A percentile compares a stretch with the other conserved stretches of the same genome.
phyloP scores from a whole-genome alignment of 1,140 invertebrate species.

The Acyrthosiphon pisum region DNA sequence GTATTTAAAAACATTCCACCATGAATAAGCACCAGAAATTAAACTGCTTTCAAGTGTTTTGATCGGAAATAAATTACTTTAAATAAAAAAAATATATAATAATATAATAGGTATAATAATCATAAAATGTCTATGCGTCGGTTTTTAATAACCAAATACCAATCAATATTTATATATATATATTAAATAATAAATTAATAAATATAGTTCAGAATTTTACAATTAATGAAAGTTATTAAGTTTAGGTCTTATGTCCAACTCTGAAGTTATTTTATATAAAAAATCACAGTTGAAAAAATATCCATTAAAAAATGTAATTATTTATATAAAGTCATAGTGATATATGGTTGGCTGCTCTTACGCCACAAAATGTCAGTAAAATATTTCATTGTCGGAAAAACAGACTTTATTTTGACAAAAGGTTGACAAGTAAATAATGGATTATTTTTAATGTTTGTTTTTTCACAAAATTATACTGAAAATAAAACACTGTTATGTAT shows the following conservation, averaged over 20 bases:
- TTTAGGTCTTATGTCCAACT: background rate
- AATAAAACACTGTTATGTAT: background rate
- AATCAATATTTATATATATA: background rate
- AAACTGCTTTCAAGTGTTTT: background rate
- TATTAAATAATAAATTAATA: background rate
- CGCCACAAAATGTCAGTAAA: background rate
- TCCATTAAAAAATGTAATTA: background rate
- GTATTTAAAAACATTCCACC: background rate
- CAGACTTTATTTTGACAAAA: constrained; percentile 1
- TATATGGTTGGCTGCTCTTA: background rate
- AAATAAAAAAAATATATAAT: background rate
- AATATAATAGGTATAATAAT: no score
- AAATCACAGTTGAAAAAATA: background rate
- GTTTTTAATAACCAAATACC: background rate
- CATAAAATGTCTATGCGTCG: no score
- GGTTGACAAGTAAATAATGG: constrained; percentile 14
- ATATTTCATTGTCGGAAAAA: background rate
- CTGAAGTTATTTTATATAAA: background rate
- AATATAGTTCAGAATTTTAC: background rate
- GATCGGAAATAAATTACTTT: background rate
- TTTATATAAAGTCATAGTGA: background rate
- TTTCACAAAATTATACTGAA: background rate
- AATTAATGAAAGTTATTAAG: background rate
- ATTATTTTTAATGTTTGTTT: background rate
- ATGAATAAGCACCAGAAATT: background rate